Conservation (phyloP, 2,888 invertebrate species). For the Aleiodes alternator region DNA sequence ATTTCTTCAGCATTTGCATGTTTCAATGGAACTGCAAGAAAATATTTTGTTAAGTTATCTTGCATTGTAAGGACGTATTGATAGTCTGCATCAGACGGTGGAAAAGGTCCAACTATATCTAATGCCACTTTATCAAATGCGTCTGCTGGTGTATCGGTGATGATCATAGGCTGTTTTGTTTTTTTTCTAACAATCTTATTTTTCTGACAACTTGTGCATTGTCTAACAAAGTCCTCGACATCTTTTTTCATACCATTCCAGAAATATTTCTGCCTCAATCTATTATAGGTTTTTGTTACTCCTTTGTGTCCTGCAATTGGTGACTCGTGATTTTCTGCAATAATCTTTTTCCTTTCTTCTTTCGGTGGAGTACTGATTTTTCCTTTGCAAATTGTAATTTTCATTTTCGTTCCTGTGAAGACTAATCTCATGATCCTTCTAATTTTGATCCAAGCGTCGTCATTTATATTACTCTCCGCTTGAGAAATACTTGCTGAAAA, state of each 20-base stretch:
- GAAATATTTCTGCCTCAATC: conserved; percentile 38
- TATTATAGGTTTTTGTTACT: conserved; percentile 39
- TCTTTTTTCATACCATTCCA: conserved; percentile 52
- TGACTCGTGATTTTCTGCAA: conserved; percentile 27
- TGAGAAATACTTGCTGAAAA: conserved; percentile 22
- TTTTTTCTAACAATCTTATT: conserved; percentile 52
- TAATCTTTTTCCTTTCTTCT: neutral
- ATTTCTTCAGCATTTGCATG: conserved; percentile 3
- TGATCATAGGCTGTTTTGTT: conserved; percentile 49
- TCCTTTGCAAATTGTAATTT: conserved; percentile 32
- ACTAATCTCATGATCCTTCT: conserved; percentile 22
- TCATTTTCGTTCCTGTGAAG: neutral
- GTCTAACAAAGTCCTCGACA: conserved; percentile 47
- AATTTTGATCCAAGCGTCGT: conserved; percentile 17
- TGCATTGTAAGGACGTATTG: conserved; percentile 52
- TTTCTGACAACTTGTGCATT: conserved; percentile 51
- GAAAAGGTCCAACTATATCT: conserved; percentile 54
- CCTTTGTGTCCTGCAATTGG: conserved; percentile 49
- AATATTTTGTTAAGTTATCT: conserved; percentile 45
- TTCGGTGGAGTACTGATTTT: conserved; percentile 34
- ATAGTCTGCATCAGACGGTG: conserved; percentile 49
- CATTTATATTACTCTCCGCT: conserved; percentile 21
- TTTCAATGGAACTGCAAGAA: neutral
- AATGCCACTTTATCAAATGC: conserved; percentile 45
- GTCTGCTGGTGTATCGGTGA: conserved; percentile 50